Percentiles rank a stretch among this genome's conserved stretches.
Conservation (phyloP, 2,888 invertebrate genomes). For the Pogonocherus hispidulus region DNA sequence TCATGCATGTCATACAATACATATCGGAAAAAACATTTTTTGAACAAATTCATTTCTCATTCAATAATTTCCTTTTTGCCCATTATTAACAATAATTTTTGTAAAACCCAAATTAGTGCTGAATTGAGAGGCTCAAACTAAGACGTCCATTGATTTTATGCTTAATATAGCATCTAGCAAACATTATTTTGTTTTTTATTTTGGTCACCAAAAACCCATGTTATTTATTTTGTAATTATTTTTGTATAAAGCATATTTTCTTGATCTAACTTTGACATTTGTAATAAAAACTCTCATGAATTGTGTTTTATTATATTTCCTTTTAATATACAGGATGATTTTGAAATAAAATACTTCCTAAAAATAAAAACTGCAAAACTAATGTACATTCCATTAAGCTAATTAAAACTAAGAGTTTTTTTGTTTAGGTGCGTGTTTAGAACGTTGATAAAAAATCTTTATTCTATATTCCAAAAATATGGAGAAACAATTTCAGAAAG, state of each 20-base stretch:
- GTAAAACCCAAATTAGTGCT: not conserved
- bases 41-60: not conserved
- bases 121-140: constrained; percentile 12
- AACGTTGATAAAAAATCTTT: no score
- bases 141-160: constrained; percentile 13
- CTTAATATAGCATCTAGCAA: constrained; percentile 6
- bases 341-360: no score
- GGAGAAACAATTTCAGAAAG: no score
- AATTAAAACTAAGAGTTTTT: no score
- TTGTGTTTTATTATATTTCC: no score
- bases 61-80: not conserved
- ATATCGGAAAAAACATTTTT: not conserved
- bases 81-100: not conserved
- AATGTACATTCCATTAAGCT: no score
- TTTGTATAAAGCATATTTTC: constrained; percentile 29
- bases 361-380: no score
- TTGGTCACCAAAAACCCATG: constrained; percentile 6
- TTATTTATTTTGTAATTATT: constrained; percentile 31
- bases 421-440: no score
- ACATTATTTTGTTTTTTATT: constrained; percentile 8
- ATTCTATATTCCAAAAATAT: no score
- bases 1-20: not conserved
- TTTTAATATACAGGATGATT: no score
- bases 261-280: constrained; percentile 28
- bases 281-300: constrained; percentile 20